Percentiles rank a stretch among this genome's conserved stretches.
Evolutionary conservation across 2,888 invertebrate genomes (phyloP).

Genomic region (Falcaria lacertinaria): DNA sequence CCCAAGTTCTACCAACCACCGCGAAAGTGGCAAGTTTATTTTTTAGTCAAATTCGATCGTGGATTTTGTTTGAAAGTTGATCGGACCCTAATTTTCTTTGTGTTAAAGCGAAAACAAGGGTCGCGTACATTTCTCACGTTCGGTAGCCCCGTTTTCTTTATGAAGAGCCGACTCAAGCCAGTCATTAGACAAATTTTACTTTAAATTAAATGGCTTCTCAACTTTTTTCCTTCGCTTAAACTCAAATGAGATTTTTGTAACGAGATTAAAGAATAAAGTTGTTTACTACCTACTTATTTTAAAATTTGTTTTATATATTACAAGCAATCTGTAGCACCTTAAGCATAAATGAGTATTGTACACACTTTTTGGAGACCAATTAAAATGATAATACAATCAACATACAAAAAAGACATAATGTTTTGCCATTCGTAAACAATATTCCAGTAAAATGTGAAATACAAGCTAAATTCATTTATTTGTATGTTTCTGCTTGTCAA

Average conservation of each 20-base stretch:
- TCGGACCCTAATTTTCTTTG: slow-evolving; percentile 32
- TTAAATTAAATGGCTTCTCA: neutral
- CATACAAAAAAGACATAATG: too few relatives aligned
- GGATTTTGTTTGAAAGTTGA: slow-evolving; percentile 32
- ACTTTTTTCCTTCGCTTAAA: neutral
- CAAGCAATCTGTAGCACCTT: too few relatives aligned
- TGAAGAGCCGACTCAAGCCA: neutral
- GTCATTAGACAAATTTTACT: slow-evolving; percentile 1
- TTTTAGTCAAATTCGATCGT: slow-evolving; percentile 17
- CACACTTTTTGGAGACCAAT: too few relatives aligned
- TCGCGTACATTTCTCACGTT: slow-evolving; percentile 11
- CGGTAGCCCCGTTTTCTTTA: slow-evolving; percentile 15
- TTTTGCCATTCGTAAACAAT: too few relatives aligned
- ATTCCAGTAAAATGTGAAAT: too few relatives aligned
- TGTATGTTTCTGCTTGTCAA: too few relatives aligned
- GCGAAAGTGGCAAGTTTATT: slow-evolving; percentile 2
- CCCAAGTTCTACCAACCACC: slow-evolving; percentile 19
- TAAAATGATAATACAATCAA: too few relatives aligned
- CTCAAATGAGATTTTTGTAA: neutral
- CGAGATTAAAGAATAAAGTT: too few relatives aligned
- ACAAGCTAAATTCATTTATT: too few relatives aligned
- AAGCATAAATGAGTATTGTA: too few relatives aligned
- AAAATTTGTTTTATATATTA: too few relatives aligned
- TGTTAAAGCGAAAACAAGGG: slow-evolving; percentile 24
- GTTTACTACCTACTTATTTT: too few relatives aligned